Evolutionary conservation across 2,888 invertebrate species (phyloP), one percentile per base, ranked within the genome.

Genomic region (Andricus quercusramuli): DNA sequence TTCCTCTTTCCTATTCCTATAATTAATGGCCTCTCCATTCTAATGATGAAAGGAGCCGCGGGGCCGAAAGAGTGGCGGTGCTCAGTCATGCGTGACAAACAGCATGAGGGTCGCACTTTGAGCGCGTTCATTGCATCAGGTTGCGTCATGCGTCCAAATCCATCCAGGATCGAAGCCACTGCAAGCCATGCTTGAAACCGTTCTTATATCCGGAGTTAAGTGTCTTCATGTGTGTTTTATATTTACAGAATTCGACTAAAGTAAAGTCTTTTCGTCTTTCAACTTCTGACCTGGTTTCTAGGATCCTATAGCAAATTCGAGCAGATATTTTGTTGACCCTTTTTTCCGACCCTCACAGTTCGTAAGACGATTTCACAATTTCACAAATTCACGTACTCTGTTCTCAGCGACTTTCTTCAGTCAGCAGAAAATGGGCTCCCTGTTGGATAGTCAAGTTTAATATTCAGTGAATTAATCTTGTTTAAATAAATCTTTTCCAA

Each of bases 301-400:
- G 59, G 22, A 22, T 41, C 22, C 13, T 22, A n/a, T 85, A 85
- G 86, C 83, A 83, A 85, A 32, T 86, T 86, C 37, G 47, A 29
- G 13, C 25, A 20, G 70, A 47, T 47, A 47, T 70, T 25, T 70
- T 70, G 70, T 25, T 25, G 51, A 51, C 20, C 51, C 11, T 29
- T 70, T 70, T 70, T 51, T 70, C 47, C 25, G 3, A 29, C 20
- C 47, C 47, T 70, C 22, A 22, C 11, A 59, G 22, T 51, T 6
- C 51, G 20, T 22, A 22, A 59, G 22, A 22, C 59, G 11, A 59
- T 59, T 32, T 32, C 66, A 41, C 41, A 41, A 41, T 41, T 41
- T 41, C 41, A 2, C 41, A 37, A 32, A 6, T 32, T 32, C 32
- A 32, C 25, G 9, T 20, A 29, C 22, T 20, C 51, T 25, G 37